Conservation (phyloP, 1,140 invertebrate species). For the Lycorma delicatula region DNA sequence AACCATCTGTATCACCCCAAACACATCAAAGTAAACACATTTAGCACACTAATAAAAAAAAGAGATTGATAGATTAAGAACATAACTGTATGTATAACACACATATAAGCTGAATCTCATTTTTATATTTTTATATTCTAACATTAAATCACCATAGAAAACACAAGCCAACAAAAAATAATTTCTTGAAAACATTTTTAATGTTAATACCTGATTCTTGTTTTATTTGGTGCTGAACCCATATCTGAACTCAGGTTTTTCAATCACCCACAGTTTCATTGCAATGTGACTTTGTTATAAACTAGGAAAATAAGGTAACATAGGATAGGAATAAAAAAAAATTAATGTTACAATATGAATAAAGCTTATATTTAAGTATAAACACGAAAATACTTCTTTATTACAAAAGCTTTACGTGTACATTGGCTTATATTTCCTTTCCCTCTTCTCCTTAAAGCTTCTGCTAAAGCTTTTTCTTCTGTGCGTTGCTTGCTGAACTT, state of each 20-base stretch:
- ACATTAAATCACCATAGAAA: no score
- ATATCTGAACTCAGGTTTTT: slow-evolving; percentile 2
- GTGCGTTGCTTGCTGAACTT: slow-evolving; percentile 10
- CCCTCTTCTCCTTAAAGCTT: neutral
- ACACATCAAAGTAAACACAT: no score
- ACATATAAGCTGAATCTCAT: no score
- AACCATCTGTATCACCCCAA: no score
- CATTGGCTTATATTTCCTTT: neutral
- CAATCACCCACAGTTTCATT: neutral
- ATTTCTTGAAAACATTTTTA: no score
- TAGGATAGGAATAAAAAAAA: neutral
- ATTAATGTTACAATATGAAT: neutral
- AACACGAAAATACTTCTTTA: neutral
- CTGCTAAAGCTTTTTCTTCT: slow-evolving; percentile 6
- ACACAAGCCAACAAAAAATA: no score
- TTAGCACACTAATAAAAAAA: no score
- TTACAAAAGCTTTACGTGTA: neutral
- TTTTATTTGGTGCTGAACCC: slow-evolving; percentile 1
- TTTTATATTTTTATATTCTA: no score
- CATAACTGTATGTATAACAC: no score
- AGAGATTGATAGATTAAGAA: no score
- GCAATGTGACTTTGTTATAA: no score
- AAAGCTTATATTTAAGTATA: slow-evolving; percentile 1
- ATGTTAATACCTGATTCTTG: slow-evolving; percentile 1
- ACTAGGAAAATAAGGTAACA: no score